These are phyloP conservation scores for Ceratotherium simum DNA, from an alignment of 2,113 vertebrate genomes.

Conservation along the genomic window DNA sequence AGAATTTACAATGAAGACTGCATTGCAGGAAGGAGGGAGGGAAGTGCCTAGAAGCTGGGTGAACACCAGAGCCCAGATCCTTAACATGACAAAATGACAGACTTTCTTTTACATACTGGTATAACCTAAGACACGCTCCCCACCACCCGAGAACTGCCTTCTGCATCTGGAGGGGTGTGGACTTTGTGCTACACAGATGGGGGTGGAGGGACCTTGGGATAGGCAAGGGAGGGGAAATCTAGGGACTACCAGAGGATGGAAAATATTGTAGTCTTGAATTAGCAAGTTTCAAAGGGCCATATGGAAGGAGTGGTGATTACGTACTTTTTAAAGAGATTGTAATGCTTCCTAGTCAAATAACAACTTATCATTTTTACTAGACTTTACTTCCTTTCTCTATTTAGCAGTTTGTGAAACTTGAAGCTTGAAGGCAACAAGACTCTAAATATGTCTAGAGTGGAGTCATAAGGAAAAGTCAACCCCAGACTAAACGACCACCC, in stretches of 20 bases:
- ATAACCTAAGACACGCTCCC: rapidly evolving
- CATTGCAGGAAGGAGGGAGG: rapidly evolving
- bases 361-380: constrained; percentile 5
- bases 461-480: not conserved
- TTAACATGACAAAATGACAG: not conserved
- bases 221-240: not conserved
- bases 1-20: not conserved
- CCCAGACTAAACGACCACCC: not conserved
- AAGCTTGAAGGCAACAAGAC: not conserved
- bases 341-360: not conserved
- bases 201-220: not conserved
- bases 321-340: not conserved
- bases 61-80: not conserved
- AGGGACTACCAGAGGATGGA: not conserved
- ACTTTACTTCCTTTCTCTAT: not conserved
- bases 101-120: not conserved
- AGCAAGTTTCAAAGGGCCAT: not conserved
- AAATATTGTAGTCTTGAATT: not conserved
- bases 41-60: not conserved
- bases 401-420: not conserved
- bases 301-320: not conserved
- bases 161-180: not conserved
- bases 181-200: not conserved
- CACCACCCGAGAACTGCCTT: not conserved
- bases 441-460: not conserved